A percentile compares a stretch with the other conserved stretches of the same genome.
These are phyloP conservation scores for Falco cherrug DNA, from an alignment of 2,797 vertebrate genomes.

Conservation along the genomic window DNA sequence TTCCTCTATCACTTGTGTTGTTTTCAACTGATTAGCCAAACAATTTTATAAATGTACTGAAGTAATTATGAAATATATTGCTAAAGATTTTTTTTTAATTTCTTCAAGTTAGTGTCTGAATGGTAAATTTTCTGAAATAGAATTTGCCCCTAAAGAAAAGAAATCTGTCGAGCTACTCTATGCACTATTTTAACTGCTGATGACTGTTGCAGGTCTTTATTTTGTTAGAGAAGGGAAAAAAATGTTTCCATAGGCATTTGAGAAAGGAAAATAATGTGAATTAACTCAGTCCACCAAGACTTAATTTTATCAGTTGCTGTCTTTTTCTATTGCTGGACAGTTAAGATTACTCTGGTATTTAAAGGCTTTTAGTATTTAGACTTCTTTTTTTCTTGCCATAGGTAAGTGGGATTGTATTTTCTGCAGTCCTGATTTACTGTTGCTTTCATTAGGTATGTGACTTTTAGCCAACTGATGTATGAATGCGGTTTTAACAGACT, in stretches of 20 bases:
- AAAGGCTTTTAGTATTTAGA: neutral
- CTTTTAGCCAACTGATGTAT: neutral
- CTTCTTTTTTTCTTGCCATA: neutral
- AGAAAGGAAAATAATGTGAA: neutral
- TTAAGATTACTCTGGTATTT: neutral
- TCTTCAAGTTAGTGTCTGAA: neutral
- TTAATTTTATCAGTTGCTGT: neutral
- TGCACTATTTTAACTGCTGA: neutral
- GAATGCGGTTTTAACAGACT: neutral
- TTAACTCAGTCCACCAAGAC: neutral
- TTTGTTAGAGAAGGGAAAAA: neutral
- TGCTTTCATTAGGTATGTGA: neutral
- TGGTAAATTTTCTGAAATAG: neutral
- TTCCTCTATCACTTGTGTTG: neutral
- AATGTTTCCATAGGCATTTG: neutral
- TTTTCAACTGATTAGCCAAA: neutral
- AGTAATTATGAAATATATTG: neutral
- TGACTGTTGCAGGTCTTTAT: neutral
- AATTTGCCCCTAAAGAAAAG: neutral
- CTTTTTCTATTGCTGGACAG: conserved; percentile 13
- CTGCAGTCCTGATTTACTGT: neutral
- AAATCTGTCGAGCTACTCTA: neutral
- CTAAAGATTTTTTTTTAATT: neutral
- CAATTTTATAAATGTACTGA: neutral
- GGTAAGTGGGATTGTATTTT: neutral